Evolutionary conservation across 1,140 invertebrate genomes (phyloP).

Genomic region (Drosophila fuyamai): DNA sequence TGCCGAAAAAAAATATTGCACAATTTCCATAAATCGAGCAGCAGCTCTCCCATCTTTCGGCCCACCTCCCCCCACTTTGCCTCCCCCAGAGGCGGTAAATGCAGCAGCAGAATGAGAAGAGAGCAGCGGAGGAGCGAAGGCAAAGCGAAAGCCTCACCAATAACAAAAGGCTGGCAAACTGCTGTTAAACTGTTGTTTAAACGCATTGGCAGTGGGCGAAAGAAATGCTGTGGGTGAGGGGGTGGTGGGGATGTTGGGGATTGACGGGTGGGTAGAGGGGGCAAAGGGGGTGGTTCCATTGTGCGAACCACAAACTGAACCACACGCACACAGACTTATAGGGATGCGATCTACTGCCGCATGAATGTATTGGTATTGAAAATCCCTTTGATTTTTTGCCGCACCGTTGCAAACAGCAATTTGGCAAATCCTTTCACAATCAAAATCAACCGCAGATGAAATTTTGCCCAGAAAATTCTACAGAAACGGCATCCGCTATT

Average conservation of each 20-base stretch:
- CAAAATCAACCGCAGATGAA: constrained; percentile 84
- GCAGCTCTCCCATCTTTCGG: neutral
- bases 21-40: constrained; percentile 76
- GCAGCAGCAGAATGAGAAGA: constrained; percentile 25
- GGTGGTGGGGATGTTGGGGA: neutral
- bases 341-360: constrained; percentile 36
- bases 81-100: constrained; percentile 52
- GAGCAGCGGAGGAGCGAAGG: constrained; percentile 48
- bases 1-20: constrained; percentile 61
- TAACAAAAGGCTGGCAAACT: constrained; percentile 80
- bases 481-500: constrained; percentile 49
- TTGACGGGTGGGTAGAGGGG: neutral
- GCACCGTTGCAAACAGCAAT: constrained; percentile 81
- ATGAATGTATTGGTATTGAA: constrained; percentile 76
- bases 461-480: constrained; percentile 72
- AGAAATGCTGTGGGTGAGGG: constrained; percentile 2
- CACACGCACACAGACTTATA: constrained; percentile 38
- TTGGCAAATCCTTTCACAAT: constrained; percentile 84
- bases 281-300: constrained; percentile 39
- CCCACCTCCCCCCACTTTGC: constrained; percentile 11
- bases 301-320: constrained; percentile 71
- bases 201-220: constrained; percentile 59
- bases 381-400: constrained; percentile 83
- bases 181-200: constrained; percentile 82
- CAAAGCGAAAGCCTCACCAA: constrained; percentile 72